These are phyloP conservation scores for Python bivittatus DNA, from an alignment of 2,113 vertebrate genomes.

Conservation along the genomic window DNA sequence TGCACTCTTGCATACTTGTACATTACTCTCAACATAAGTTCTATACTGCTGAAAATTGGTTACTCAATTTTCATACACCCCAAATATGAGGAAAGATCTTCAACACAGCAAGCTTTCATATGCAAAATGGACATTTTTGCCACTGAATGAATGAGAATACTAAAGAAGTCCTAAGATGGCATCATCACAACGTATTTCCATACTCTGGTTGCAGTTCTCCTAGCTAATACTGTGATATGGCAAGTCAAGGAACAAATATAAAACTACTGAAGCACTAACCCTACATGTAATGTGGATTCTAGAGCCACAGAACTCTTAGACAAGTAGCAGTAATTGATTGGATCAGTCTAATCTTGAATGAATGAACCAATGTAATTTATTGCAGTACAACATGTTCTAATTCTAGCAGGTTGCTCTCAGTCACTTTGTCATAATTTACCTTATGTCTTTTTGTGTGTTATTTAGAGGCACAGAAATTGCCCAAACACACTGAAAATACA, in stretches of 20 bases:
- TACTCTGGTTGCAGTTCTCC: slow-evolving; percentile 35
- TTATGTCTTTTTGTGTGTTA: slow-evolving; percentile 2
- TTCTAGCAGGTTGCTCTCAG: background rate
- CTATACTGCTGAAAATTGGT: slow-evolving; percentile 1
- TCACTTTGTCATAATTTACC: slow-evolving; percentile 8
- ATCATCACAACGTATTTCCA: slow-evolving; percentile 54
- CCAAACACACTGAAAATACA: slow-evolving; percentile 14
- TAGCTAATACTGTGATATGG: slow-evolving; percentile 35
- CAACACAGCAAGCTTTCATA: slow-evolving; percentile 38
- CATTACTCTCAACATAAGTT: slow-evolving; percentile 13
- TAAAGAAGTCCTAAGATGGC: slow-evolving; percentile 1
- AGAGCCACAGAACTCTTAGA: slow-evolving; percentile 27
- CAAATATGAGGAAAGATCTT: slow-evolving; percentile 44
- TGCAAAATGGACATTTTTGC: slow-evolving; percentile 41
- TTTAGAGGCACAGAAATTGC: slow-evolving; percentile 20
- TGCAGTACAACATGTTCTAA: slow-evolving; percentile 37
- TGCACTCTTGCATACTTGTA: slow-evolving; percentile 24
- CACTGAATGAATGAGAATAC: slow-evolving; percentile 44
- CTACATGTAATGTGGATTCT: background rate
- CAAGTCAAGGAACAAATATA: slow-evolving; percentile 48
- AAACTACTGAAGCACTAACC: background rate
- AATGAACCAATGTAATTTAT: slow-evolving; percentile 41
- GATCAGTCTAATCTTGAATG: slow-evolving; percentile 7
- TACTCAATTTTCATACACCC: slow-evolving; percentile 9
- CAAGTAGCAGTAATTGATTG: slow-evolving; percentile 14